phyloP scores from a whole-genome alignment of 2,888 invertebrate genomes.

The Arrhopalites spinosus region DNA sequence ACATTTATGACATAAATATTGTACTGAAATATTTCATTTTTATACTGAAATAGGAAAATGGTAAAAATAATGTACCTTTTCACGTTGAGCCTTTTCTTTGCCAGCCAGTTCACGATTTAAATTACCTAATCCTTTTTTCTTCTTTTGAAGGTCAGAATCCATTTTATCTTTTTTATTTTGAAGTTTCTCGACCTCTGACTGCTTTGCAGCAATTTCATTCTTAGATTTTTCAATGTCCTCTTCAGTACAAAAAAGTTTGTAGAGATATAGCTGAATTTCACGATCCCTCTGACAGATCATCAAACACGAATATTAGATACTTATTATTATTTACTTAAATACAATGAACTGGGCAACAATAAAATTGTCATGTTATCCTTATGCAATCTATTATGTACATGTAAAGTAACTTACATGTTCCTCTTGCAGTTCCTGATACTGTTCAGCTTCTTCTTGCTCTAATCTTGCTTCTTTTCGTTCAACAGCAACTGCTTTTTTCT shows the following conservation, averaged over 20 bases:
- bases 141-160: conserved; percentile 88
- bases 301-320: too few relatives aligned
- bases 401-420: conserved; percentile 48
- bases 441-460: conserved; percentile 98
- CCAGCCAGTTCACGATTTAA: conserved; percentile 77
- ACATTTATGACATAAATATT: too few relatives aligned
- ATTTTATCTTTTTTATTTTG: conserved; percentile 77
- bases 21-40: too few relatives aligned
- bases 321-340: too few relatives aligned
- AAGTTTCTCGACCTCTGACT: conserved; percentile 61
- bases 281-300: conserved; percentile 92
- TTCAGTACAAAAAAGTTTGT: conserved; percentile 92
- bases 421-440: conserved; percentile 73
- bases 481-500: conserved; percentile 97
- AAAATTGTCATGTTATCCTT: neutral
- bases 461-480: conserved; percentile 97
- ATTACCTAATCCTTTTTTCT: conserved; percentile 90
- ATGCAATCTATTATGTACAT: neutral
- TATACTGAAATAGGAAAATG: too few relatives aligned
- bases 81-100: conserved; percentile 48
- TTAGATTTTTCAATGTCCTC: conserved; percentile 81
- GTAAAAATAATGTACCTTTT: conserved; percentile 48
- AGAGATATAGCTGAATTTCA: conserved; percentile 90
- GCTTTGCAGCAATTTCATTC: conserved; percentile 80
- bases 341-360: neutral